These are phyloP conservation scores for Stenodera caucasica DNA, from an alignment of 2,888 invertebrate species.

Conservation along the genomic window DNA sequence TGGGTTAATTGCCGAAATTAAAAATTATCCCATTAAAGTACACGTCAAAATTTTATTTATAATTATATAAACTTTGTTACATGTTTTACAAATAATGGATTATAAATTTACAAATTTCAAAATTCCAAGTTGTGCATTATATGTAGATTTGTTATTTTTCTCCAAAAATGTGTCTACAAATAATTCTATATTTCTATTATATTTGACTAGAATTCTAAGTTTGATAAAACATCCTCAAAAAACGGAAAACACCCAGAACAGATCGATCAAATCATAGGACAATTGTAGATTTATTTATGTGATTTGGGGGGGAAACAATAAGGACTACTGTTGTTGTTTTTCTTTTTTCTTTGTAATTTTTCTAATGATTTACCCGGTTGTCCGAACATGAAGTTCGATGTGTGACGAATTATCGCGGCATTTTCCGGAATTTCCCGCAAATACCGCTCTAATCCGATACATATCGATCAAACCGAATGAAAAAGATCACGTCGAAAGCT, in stretches of 20 bases:
- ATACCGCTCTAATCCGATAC: not conserved
- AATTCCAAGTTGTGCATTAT: conserved; percentile 56
- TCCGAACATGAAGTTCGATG: conserved; percentile 44
- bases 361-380: conserved; percentile 49
- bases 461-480: conserved; percentile 16
- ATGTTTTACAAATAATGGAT: conserved; percentile 41
- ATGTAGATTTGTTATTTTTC: conserved; percentile 1
- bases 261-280: not conserved
- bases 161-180: conserved; percentile 1
- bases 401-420: not conserved
- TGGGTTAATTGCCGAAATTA: not conserved
- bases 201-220: conserved; percentile 4
- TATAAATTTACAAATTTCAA: conserved; percentile 56
- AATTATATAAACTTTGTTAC: conserved; percentile 46
- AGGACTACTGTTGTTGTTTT: conserved; percentile 12
- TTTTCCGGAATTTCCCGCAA: not conserved
- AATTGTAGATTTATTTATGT: not conserved
- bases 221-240: conserved; percentile 12
- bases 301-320: conserved; percentile 15
- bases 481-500: conserved; percentile 14
- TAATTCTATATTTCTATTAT: conserved; percentile 8
- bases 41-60: conserved; percentile 49
- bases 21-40: not conserved
- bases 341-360: conserved; percentile 19
- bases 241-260: not conserved